These are phyloP conservation scores for Trematomus bernacchii DNA, from an alignment of 2,797 vertebrate species.

Conservation along the genomic window DNA sequence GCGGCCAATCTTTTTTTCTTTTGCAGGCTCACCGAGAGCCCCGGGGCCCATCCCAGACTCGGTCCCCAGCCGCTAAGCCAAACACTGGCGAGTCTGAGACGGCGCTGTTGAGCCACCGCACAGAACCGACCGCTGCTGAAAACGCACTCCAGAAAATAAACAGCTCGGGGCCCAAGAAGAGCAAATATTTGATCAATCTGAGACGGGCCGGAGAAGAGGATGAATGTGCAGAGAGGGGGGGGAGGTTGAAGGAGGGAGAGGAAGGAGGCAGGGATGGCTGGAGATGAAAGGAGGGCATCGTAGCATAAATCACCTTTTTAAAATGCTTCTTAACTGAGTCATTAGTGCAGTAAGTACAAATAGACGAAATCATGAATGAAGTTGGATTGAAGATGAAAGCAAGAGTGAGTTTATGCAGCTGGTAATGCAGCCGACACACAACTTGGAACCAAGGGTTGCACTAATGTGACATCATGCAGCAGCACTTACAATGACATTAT, in stretches of 20 bases:
- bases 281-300: constrained; percentile 50
- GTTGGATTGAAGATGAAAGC: background rate
- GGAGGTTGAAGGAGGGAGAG: constrained; percentile 17
- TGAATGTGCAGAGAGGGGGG: constrained; percentile 52
- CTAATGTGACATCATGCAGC: too few relatives aligned
- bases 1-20: constrained; percentile 52
- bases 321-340: background rate
- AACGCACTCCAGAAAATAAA: constrained; percentile 82
- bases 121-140: constrained; percentile 64
- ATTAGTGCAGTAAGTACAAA: background rate
- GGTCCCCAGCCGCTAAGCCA: constrained; percentile 74
- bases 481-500: too few relatives aligned
- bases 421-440: background rate
- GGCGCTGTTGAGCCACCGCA: constrained; percentile 69
- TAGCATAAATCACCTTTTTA: constrained; percentile 33
- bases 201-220: constrained; percentile 56
- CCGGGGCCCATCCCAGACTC: constrained; percentile 55
- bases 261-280: constrained; percentile 21
- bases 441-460: background rate
- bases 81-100: constrained; percentile 79
- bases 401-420: background rate
- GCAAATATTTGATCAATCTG: constrained; percentile 83
- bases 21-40: constrained; percentile 54
- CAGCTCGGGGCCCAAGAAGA: constrained; percentile 67
- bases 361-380: background rate